Evolutionary conservation across 2,888 invertebrate genomes (phyloP).

Genomic region (Andricus quercusramuli): DNA sequence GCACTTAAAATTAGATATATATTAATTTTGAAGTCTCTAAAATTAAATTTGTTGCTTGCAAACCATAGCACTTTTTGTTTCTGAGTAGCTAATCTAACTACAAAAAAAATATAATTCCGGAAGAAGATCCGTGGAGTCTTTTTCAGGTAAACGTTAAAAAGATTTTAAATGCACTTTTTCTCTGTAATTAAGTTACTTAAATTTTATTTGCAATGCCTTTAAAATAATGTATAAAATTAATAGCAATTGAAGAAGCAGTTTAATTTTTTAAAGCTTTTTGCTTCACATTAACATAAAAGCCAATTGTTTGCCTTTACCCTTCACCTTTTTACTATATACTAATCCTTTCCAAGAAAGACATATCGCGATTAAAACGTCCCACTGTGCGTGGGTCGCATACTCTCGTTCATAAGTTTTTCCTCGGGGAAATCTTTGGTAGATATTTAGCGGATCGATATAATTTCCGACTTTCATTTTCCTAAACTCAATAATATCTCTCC

Average conservation of each 20-base stretch:
- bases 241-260: background rate
- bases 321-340: conserved; percentile 40
- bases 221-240: background rate
- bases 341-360: conserved; percentile 44
- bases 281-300: conserved; percentile 6
- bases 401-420: conserved; percentile 19
- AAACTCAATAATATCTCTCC: background rate
- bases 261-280: conserved; percentile 19
- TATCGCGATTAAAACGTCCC: conserved; percentile 49
- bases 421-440: conserved; percentile 31
- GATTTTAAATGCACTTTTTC: background rate
- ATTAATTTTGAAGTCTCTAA: too few relatives aligned
- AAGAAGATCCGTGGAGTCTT: background rate
- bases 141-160: background rate
- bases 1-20: too few relatives aligned
- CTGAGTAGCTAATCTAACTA: too few relatives aligned
- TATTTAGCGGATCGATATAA: conserved; percentile 34
- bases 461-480: conserved; percentile 30
- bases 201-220: background rate
- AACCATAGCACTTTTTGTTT: too few relatives aligned
- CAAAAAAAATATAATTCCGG: background rate
- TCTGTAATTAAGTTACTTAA: background rate
- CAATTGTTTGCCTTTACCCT: conserved; percentile 31
- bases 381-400: conserved; percentile 26
- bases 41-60: too few relatives aligned